Evolutionary conservation across 2,888 invertebrate genomes (phyloP).

Genomic region (Lycophotia porphyrea): DNA sequence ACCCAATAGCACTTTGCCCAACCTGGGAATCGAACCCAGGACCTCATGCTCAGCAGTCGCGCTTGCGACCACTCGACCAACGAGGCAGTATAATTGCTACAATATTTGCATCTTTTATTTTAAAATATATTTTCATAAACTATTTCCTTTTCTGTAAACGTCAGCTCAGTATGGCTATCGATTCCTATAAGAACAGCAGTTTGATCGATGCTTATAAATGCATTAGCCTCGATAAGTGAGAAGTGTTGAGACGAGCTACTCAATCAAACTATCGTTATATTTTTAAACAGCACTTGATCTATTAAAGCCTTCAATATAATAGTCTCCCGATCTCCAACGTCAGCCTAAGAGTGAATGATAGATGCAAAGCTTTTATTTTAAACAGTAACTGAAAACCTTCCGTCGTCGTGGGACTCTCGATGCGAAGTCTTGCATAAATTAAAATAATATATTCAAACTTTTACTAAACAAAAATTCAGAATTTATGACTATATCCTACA

Average conservation of each 20-base stretch:
- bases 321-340: background rate
- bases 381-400: background rate
- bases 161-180: background rate
- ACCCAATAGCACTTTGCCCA: too few species aligned
- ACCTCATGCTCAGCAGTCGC: too few species aligned
- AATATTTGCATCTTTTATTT: background rate
- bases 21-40: too few species aligned
- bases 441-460: background rate
- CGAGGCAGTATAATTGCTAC: too few species aligned
- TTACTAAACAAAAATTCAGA: background rate
- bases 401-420: background rate
- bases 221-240: conserved; percentile 47
- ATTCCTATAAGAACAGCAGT: conserved; percentile 25
- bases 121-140: conserved; percentile 1
- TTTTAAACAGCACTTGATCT: conserved; percentile 27
- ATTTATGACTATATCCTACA: background rate
- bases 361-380: background rate
- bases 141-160: conserved; percentile 21
- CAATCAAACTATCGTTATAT: conserved; percentile 51
- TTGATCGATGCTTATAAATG: conserved; percentile 58
- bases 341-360: background rate
- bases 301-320: background rate
- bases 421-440: background rate
- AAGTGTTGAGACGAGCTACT: conserved; percentile 36
- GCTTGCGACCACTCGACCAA: too few species aligned